Base-by-base conservation (phyloP, 2,888 invertebrate species). In the Cynaeus angustus region DNA sequence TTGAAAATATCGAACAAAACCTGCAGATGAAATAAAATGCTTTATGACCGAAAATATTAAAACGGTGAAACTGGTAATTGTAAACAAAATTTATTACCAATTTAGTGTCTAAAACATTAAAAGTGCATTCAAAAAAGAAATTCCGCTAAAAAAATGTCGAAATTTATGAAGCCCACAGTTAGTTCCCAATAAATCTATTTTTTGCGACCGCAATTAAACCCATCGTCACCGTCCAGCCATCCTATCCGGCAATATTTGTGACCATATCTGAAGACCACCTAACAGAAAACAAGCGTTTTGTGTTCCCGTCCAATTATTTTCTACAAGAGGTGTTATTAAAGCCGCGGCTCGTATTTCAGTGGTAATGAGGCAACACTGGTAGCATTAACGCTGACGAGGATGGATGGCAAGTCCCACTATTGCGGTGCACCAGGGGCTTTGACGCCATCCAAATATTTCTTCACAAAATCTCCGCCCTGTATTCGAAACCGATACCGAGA, bases 281-380 rank as follows among this genome's bases (percentile, higher is more conserved):
- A 80, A 81, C 79, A 79, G 78, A 81, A 33, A 81, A 83, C 82
- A 82, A 81, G 82, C 80, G 79, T 83, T 82, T 82, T 81, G 82
- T 81, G 82, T 82, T 78, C 78, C 80, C 80, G 79, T 77, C 82
- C 83, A 83, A 83, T 83, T 83, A 83, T 83, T 82, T 81, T 78
- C 80, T 80, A 82, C 82, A 82, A 79, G 81, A 83, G 82, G 82
- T 83, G 83, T 83, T 83, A 82, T 82, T 82, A 81, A 81, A 79
- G 75, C 78, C 77, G 79, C 78, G 77, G 79, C 80, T 83, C 83
- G 82, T 81, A 82, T 83, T 83, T 83, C 82, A 82, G 75, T 75
- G 72, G 80, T 82, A 83, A 82, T 82, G 83, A 83, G 80, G 72
- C 79, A 83, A 83, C 79, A 83, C 82, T 79, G 79, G 83, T 83